Evolutionary conservation across 37 sponge, comb jelly and placozoan genomes (phyloP), one percentile per base, ranked within the genome.

Genomic region (Aplysina aerophoba): DNA sequence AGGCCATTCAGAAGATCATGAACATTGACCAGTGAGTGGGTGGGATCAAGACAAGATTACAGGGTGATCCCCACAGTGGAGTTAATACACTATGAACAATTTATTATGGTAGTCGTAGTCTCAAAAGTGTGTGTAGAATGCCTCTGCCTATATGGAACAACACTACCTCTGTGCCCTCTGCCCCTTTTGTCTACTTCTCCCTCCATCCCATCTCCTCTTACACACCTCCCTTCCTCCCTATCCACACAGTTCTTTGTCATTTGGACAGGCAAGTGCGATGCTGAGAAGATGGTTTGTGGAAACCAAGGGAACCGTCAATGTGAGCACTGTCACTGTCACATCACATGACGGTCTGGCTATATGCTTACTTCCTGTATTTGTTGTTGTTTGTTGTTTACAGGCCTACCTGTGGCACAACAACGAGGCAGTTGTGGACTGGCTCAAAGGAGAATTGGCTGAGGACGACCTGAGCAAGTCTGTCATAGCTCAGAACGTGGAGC

Each of bases 211-310:
- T 11, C 30, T 5, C 66, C 28, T 73, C 44, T 8, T 44, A n/a
- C n/a, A n/a, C n/a, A n/a, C 24, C 57, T 13, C n/a, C 36, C 39
- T 83, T 56, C n/a, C 16, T 83, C 56, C 22, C 8, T 8, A 6
- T 69, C 65, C 40, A 2, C 6, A 17, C 69, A 94, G 92, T 25
- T 77, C 66, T 11, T 2, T 89, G 59, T 67, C 85, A 20, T 44
- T 85, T 58, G 91, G 90, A 15, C 91, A 94, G 54, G 83, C 85
- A 16, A 67, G 57, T 59, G 88, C 94, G 22, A 86, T 96, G 89
- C 68, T 98, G 37, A 84, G 90, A 40, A 88, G 98, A 68, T 98
- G 98, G 98, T 98, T 95, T 74, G 85, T 93, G 35, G 98, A 98
- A 68, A 82, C 87, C 81, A 92, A 94, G 62, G 94, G 94, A 89